A percentile compares a stretch with the other conserved stretches of the same genome.
phyloP scores from a whole-genome alignment of 2,113 vertebrate species.

The Megaleporinus macrocephalus region DNA sequence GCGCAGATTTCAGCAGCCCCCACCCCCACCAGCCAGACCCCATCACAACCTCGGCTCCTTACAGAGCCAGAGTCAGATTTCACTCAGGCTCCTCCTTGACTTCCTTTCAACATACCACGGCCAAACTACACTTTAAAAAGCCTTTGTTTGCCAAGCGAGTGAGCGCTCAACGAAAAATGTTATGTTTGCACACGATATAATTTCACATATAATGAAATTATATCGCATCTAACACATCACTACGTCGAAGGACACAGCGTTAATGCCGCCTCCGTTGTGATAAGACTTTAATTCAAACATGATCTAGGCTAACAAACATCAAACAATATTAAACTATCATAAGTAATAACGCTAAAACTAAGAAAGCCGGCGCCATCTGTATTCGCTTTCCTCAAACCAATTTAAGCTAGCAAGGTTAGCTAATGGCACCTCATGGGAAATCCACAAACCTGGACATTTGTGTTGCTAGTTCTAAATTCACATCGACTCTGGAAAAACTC shows the following conservation, averaged over 20 bases:
- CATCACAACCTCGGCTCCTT: conserved; percentile 65
- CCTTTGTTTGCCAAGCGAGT: conserved; percentile 71
- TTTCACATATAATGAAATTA: not conserved
- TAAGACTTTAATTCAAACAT: too few species aligned
- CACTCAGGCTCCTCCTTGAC: conserved; percentile 80
- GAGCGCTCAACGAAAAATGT: not conserved
- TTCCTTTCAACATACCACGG: conserved; percentile 69
- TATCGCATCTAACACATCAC: too few species aligned
- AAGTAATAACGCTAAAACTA: too few species aligned
- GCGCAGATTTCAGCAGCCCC: conserved; percentile 29
- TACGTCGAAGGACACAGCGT: too few species aligned
- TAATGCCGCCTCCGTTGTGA: too few species aligned
- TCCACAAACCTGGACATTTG: not conserved
- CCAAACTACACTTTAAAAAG: conserved; percentile 64
- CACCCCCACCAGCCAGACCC: conserved; percentile 57
- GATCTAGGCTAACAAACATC: too few species aligned
- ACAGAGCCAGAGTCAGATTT: conserved; percentile 72
- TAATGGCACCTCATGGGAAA: not conserved
- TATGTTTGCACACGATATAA: not conserved
- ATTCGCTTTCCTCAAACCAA: too few species aligned
- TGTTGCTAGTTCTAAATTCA: not conserved
- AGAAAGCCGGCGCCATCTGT: too few species aligned
- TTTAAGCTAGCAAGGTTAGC: too few species aligned
- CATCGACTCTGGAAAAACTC: too few species aligned
- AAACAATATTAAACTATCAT: too few species aligned